phyloP scores from a whole-genome alignment of 2,113 vertebrate genomes.

The Odontesthes bonariensis region DNA sequence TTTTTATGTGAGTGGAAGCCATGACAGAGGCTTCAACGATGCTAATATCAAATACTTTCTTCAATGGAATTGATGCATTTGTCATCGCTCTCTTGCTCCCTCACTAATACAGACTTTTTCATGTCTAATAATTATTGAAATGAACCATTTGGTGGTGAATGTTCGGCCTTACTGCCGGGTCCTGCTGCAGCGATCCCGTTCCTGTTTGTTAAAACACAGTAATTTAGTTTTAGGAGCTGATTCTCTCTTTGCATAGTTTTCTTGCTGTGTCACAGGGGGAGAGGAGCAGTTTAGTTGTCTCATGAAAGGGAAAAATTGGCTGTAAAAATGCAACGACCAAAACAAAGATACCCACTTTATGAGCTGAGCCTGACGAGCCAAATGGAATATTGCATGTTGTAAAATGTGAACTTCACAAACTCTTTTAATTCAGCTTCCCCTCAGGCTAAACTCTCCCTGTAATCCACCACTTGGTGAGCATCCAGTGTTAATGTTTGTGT shows the following conservation, averaged over 20 bases:
- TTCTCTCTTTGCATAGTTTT: neutral
- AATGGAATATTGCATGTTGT: neutral
- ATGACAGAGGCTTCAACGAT: too few species aligned
- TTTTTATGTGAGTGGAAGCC: too few species aligned
- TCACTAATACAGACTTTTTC: too few species aligned
- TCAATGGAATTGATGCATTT: too few species aligned
- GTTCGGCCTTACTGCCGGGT: too few species aligned
- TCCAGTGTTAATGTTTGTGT: neutral
- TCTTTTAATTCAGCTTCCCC: slow-evolving; percentile 5
- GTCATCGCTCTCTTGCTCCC: too few species aligned
- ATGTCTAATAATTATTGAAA: too few species aligned
- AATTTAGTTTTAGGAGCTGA: neutral
- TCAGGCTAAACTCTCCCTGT: neutral
- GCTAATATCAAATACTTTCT: too few species aligned
- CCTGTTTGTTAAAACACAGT: neutral
- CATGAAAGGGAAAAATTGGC: neutral
- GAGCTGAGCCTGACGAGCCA: neutral
- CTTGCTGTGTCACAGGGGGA: neutral
- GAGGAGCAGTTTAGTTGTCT: neutral
- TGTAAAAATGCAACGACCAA: neutral
- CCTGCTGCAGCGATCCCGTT: neutral
- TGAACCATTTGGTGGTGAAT: too few species aligned
- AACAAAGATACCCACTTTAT: neutral
- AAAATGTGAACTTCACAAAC: slow-evolving; percentile 4
- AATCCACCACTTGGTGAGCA: slow-evolving; percentile 5